phyloP scores from a whole-genome alignment of 2,113 vertebrate species.

The Boulengeromyrus knoepffleri region DNA sequence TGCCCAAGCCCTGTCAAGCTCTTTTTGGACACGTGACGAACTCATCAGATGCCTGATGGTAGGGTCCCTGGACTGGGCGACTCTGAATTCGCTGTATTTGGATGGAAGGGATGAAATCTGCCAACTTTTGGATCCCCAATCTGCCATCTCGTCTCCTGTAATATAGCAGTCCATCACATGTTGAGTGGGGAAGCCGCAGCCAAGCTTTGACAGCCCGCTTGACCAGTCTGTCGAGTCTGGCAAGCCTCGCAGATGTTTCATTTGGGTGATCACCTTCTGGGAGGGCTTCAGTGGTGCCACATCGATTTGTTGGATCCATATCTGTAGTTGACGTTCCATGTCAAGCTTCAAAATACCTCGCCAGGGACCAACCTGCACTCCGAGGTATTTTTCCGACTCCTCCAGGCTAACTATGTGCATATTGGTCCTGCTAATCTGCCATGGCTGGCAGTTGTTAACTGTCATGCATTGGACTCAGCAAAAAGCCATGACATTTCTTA shows the following conservation, averaged over 20 bases:
- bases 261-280: conserved; percentile 10
- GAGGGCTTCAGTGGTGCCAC: not conserved
- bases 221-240: not conserved
- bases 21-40: no score
- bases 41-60: no score
- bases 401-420: not conserved
- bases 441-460: not conserved
- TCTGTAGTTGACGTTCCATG: not conserved
- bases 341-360: not conserved
- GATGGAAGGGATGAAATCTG: no score
- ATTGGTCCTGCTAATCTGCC: not conserved
- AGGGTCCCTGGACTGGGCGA: no score
- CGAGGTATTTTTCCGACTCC: not conserved
- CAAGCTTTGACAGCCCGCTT: not conserved
- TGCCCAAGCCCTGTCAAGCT: no score
- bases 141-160: no score
- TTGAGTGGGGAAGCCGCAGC: not conserved
- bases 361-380: not conserved
- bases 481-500: not conserved
- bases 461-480: not conserved
- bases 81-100: no score
- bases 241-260: fast-evolving
- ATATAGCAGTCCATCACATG: no score
- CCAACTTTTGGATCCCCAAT: no score
- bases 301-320: not conserved